Evolutionary conservation across 2,888 invertebrate species (phyloP).

Genomic region (Lamellibrachia columna): DNA sequence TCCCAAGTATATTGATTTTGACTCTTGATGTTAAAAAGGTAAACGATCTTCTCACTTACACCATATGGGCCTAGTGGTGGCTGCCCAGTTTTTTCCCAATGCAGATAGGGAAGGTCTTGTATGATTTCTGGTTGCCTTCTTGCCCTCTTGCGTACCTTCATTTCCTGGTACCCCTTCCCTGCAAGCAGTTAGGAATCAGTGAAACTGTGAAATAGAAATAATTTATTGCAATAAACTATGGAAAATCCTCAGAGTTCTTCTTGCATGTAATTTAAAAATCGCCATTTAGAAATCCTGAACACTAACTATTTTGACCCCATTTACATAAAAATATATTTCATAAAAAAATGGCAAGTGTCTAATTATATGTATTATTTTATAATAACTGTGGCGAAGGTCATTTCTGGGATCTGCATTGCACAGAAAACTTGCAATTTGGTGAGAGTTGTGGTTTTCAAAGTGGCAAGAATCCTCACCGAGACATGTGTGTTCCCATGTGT

Average conservation of each 20-base stretch:
- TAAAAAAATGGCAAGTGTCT: not conserved
- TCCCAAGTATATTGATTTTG: not conserved
- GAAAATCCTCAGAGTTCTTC: not conserved
- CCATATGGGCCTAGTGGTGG: conserved; percentile 65
- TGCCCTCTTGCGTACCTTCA: conserved; percentile 58
- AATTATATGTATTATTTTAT: not conserved
- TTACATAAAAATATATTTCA: not conserved
- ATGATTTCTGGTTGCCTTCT: conserved; percentile 61
- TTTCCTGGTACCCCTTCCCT: conserved; percentile 64
- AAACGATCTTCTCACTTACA: conserved; percentile 47
- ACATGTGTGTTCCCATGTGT: conserved; percentile 61
- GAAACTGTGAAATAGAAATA: not conserved
- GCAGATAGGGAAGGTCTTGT: conserved; percentile 62
- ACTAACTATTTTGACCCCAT: not conserved
- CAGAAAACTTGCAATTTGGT: not conserved
- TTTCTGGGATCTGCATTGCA: not conserved
- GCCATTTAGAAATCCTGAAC: not conserved
- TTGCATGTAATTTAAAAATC: not conserved
- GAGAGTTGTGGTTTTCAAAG: conserved; percentile 1
- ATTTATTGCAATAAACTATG: not conserved
- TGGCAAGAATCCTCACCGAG: conserved; percentile 56
- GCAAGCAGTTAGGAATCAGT: conserved; percentile 17
- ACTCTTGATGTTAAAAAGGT: not conserved
- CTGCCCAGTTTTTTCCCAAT: conserved; percentile 62
- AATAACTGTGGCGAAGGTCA: not conserved